phyloP scores from a whole-genome alignment of 1,140 invertebrate species.

The Papilio glaucus region DNA sequence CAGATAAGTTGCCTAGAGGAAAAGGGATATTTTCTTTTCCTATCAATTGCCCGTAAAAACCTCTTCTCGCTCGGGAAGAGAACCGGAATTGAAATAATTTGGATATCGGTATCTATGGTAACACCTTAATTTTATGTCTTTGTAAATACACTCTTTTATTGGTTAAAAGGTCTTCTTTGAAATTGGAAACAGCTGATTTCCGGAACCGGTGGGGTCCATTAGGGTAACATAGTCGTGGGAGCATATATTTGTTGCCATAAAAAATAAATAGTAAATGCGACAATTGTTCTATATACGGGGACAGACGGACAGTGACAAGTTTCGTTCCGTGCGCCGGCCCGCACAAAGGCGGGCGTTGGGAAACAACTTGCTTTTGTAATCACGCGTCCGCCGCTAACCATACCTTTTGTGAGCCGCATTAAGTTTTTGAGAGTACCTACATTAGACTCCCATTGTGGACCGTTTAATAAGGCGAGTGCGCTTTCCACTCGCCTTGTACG shows the following conservation, averaged over 20 bases:
- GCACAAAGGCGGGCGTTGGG: constrained; percentile 30
- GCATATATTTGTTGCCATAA: not conserved
- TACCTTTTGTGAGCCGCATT: constrained; percentile 49
- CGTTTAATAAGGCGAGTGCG: constrained; percentile 63
- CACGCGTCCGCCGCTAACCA: constrained; percentile 50
- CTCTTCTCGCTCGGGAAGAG: no score
- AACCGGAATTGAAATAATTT: no score
- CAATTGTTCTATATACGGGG: constrained; percentile 18
- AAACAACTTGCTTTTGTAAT: constrained; percentile 48
- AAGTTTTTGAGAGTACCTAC: constrained; percentile 50
- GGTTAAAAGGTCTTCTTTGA: no score
- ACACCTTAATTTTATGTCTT: no score
- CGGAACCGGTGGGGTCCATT: not conserved
- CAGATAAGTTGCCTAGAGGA: no score
- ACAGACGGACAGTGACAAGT: constrained; percentile 9
- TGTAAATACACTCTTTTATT: no score
- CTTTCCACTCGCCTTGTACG: constrained; percentile 63
- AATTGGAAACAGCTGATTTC: no score
- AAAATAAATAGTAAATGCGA: not conserved
- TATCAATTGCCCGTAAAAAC: no score
- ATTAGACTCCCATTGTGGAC: constrained; percentile 66
- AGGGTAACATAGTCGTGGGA: not conserved
- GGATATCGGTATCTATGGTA: no score
- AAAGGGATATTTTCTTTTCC: no score
- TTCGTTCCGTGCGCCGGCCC: constrained; percentile 12